Percentiles rank a stretch among this genome's conserved stretches.
Evolutionary conservation across 2,888 invertebrate genomes (phyloP).

Genomic region (Pegoplata infirma): DNA sequence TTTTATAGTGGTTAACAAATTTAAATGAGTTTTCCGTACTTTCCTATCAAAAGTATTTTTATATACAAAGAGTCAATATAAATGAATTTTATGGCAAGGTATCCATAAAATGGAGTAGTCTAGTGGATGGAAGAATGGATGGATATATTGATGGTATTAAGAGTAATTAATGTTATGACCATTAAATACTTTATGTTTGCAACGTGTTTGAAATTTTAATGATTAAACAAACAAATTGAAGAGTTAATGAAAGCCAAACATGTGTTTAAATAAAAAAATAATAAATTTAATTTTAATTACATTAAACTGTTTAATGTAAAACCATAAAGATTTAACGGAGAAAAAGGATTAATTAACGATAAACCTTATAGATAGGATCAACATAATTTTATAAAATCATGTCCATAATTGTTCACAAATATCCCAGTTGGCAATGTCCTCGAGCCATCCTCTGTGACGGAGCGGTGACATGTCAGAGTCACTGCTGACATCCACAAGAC

Average conservation of each 20-base stretch:
- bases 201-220: constrained; percentile 30
- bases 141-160: neutral
- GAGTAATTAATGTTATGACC: neutral
- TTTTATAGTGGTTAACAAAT: constrained; percentile 5
- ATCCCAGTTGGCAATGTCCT: too few species aligned
- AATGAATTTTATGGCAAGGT: neutral
- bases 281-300: neutral
- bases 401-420: too few species aligned
- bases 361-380: too few species aligned
- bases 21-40: neutral
- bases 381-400: too few species aligned
- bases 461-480: too few species aligned
- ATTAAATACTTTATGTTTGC: constrained; percentile 5
- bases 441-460: too few species aligned
- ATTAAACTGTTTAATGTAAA: neutral
- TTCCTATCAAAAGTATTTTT: too few species aligned
- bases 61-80: constrained; percentile 15
- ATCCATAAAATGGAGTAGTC: too few species aligned
- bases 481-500: too few species aligned
- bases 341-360: neutral
- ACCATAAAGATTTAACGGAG: neutral
- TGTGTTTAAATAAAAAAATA: neutral
- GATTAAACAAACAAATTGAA: neutral
- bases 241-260: neutral
- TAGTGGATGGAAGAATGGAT: neutral